These are phyloP conservation scores for Plagodis pulveraria DNA, from an alignment of 2,888 invertebrate genomes.

Conservation along the genomic window DNA sequence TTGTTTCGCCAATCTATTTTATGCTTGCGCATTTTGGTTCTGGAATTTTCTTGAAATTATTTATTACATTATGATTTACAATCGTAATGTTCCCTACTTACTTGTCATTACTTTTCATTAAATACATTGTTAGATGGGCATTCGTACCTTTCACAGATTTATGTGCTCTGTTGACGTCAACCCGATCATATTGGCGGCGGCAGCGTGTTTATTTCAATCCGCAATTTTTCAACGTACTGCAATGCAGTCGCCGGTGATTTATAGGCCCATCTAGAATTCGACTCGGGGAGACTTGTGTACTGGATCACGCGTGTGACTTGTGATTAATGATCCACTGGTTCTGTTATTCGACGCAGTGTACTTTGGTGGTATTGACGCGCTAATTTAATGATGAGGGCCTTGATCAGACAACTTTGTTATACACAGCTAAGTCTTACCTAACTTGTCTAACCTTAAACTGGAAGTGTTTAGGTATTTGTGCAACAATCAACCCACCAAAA, in stretches of 20 bases:
- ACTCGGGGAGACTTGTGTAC: constrained; percentile 40
- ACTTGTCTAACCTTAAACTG: background rate
- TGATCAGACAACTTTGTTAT: background rate
- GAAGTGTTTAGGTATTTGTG: background rate
- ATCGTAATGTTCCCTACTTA: too few relatives aligned
- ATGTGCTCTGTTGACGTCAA: constrained; percentile 44
- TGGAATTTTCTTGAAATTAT: too few relatives aligned
- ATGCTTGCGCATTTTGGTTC: too few relatives aligned
- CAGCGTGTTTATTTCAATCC: constrained; percentile 73
- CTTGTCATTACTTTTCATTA: too few relatives aligned
- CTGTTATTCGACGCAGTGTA: background rate
- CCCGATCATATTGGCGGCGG: constrained; percentile 42
- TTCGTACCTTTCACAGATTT: constrained; percentile 27
- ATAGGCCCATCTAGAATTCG: constrained; percentile 36
- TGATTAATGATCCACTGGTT: constrained; percentile 25
- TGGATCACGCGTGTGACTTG: constrained; percentile 34
- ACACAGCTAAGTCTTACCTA: background rate
- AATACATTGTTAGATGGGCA: background rate
- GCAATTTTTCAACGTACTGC: constrained; percentile 76
- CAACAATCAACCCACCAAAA: too few relatives aligned
- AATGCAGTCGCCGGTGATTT: constrained; percentile 59
- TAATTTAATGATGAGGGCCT: background rate
- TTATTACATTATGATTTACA: too few relatives aligned
- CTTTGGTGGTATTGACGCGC: background rate
- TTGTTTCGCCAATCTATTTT: too few relatives aligned